A percentile compares a stretch with the other conserved stretches of the same genome.
Conservation (phyloP, 1,140 invertebrate genomes). For the Physella acuta region DNA sequence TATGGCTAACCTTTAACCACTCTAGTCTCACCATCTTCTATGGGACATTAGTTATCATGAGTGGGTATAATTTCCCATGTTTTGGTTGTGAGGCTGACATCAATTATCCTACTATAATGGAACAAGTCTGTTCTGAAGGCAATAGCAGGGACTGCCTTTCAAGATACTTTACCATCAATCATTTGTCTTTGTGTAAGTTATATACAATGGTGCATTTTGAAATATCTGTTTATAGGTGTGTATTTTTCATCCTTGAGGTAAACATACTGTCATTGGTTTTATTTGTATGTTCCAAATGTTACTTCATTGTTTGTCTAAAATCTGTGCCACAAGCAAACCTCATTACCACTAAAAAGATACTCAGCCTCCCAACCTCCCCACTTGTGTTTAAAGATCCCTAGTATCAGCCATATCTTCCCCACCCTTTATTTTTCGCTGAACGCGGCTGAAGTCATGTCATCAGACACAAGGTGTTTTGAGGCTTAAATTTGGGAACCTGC, state of each 20-base stretch:
- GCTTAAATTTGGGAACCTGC: background rate
- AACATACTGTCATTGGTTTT: no score
- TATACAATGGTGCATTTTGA: no score
- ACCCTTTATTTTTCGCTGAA: conserved; percentile 10
- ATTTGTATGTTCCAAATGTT: no score
- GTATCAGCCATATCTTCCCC: background rate
- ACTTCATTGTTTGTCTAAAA: no score
- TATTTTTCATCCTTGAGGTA: no score
- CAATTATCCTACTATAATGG: background rate
- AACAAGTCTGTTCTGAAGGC: no score
- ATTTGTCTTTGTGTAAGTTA: no score
- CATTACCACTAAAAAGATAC: background rate
- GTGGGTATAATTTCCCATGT: no score
- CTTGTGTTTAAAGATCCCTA: no score
- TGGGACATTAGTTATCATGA: background rate
- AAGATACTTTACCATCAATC: no score
- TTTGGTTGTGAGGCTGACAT: conserved; percentile 19
- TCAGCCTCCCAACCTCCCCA: conserved; percentile 13
- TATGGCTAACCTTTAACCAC: conserved; percentile 3
- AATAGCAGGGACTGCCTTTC: no score
- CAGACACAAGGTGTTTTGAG: conserved; percentile 19
- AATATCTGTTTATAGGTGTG: no score
- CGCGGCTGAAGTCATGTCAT: conserved; percentile 27
- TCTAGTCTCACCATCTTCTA: background rate
- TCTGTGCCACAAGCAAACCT: conserved; percentile 9